phyloP scores from a whole-genome alignment of 2,888 invertebrate genomes.

The Artemia sinica region DNA sequence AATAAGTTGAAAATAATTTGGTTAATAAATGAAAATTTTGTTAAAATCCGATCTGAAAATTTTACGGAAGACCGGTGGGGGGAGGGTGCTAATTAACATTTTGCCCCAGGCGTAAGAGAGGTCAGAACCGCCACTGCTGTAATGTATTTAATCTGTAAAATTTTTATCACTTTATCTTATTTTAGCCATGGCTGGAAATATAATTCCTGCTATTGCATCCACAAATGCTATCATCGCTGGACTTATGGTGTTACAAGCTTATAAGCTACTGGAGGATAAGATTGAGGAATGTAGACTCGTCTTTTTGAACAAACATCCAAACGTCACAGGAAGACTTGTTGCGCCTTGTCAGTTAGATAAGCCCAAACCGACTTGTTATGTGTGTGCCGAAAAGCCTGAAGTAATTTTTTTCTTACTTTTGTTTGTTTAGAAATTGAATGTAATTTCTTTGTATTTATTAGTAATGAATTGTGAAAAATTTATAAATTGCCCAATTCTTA shows the following conservation, averaged over 20 bases:
- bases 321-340: slow-evolving; percentile 34
- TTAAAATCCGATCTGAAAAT: no score
- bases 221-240: slow-evolving; percentile 97
- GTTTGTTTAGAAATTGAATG: no score
- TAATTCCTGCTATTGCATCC: slow-evolving; percentile 97
- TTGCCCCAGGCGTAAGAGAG: no score
- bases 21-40: no score
- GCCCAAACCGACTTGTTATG: slow-evolving; percentile 85
- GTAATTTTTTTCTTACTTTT: slow-evolving; percentile 35
- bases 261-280: slow-evolving; percentile 50
- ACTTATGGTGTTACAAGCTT: slow-evolving; percentile 72
- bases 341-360: slow-evolving; percentile 43
- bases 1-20: no score
- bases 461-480: no score
- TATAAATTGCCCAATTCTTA: no score
- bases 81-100: no score
- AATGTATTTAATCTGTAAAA: no score
- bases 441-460: no score
- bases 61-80: no score
- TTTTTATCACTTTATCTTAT: slow-evolving; percentile 13
- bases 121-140: no score
- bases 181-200: slow-evolving; percentile 93
- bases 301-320: slow-evolving; percentile 35
- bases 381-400: slow-evolving; percentile 75
- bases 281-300: slow-evolving; percentile 51